Percentiles rank a stretch among this genome's conserved stretches.
Conservation (phyloP, 1,140 invertebrate genomes). For the Drosophila nigrodunni region DNA sequence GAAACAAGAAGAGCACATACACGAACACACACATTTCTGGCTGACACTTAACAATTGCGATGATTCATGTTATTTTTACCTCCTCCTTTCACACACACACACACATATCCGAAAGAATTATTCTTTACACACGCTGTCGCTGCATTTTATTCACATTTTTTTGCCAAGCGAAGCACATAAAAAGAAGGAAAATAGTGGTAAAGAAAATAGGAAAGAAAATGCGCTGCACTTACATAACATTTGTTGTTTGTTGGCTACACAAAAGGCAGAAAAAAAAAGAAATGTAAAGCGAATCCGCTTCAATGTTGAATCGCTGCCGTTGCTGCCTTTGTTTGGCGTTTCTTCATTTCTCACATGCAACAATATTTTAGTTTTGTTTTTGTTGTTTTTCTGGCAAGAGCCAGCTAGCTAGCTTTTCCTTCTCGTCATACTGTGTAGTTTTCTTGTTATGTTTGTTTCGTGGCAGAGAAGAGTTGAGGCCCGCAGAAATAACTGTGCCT, state of each 20-base stretch:
- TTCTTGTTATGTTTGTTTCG: slow-evolving; percentile 20
- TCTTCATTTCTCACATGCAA: slow-evolving; percentile 40
- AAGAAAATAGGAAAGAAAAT: slow-evolving; percentile 56
- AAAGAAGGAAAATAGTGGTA: slow-evolving; percentile 40
- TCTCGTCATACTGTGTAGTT: slow-evolving; percentile 29
- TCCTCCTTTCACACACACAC: background rate
- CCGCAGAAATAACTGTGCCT: slow-evolving; percentile 58
- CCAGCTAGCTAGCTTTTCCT: slow-evolving; percentile 8
- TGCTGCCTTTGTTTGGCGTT: slow-evolving; percentile 45
- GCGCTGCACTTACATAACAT: slow-evolving; percentile 69
- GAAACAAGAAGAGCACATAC: slow-evolving; percentile 1
- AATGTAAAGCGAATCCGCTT: slow-evolving; percentile 31
- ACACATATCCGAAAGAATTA: background rate
- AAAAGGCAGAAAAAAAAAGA: background rate
- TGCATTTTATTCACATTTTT: slow-evolving; percentile 37
- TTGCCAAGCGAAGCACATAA: slow-evolving; percentile 64
- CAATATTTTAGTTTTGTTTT: slow-evolving; percentile 3
- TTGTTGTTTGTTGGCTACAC: slow-evolving; percentile 11
- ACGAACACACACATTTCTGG: slow-evolving; percentile 1
- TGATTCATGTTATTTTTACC: slow-evolving; percentile 30
- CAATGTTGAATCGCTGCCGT: slow-evolving; percentile 24
- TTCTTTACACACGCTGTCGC: slow-evolving; percentile 22
- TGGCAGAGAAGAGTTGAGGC: slow-evolving; percentile 37
- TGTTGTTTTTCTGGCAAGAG: slow-evolving; percentile 18
- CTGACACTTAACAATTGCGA: slow-evolving; percentile 31